phyloP scores from a whole-genome alignment of 2,888 invertebrate species.

The Anthrax anthrax region DNA sequence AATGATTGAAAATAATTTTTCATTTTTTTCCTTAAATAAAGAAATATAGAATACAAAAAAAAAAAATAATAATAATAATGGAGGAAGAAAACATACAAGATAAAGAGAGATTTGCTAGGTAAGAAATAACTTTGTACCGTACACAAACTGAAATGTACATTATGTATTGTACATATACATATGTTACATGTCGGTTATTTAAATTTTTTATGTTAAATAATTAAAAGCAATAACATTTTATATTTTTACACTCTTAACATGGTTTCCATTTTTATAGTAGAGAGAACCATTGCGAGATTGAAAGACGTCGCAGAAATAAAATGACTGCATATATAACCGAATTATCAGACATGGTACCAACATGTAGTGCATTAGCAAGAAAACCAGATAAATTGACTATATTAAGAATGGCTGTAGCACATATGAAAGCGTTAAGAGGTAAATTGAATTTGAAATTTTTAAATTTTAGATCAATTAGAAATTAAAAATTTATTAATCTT shows the following conservation, averaged over 20 bases:
- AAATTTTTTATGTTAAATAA: background rate
- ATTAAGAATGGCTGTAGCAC: conserved; percentile 97
- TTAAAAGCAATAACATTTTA: background rate
- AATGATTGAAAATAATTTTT: too few relatives aligned
- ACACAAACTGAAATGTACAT: too few relatives aligned
- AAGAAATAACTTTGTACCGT: conserved; percentile 13
- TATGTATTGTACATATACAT: too few relatives aligned
- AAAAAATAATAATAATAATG: too few relatives aligned
- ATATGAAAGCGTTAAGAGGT: conserved; percentile 97
- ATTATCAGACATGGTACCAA: conserved; percentile 98
- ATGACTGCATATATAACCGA: conserved; percentile 99
- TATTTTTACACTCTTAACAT: background rate
- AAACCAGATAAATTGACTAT: conserved; percentile 99
- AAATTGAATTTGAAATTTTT: conserved; percentile 20
- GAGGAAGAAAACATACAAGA: conserved; percentile 62
- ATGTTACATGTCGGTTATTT: too few relatives aligned
- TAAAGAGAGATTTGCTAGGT: conserved; percentile 94
- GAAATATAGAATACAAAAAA: too few relatives aligned
- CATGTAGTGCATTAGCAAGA: conserved; percentile 91
- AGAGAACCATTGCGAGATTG: conserved; percentile 98
- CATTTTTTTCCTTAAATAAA: too few relatives aligned
- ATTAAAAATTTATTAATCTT: too few relatives aligned
- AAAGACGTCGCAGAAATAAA: conserved; percentile 94
- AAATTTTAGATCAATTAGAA: too few relatives aligned
- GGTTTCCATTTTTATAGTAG: conserved; percentile 46